These are phyloP conservation scores for Folsomia manolachei DNA, from an alignment of 2,888 invertebrate species.

Conservation along the genomic window DNA sequence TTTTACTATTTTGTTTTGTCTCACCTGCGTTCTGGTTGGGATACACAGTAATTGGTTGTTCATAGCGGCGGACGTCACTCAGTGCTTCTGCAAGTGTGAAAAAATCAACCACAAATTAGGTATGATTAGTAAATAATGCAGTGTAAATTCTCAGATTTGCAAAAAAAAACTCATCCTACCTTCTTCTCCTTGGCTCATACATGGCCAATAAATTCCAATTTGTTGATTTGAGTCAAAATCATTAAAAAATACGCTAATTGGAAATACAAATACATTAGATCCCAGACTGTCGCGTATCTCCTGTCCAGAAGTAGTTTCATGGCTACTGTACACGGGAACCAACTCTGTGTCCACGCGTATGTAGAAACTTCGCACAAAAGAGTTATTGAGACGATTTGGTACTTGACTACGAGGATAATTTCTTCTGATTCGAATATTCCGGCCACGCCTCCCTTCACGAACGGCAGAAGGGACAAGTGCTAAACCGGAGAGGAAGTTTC, in stretches of 20 bases:
- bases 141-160: slow-evolving; percentile 32
- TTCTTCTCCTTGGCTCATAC: slow-evolving; percentile 45
- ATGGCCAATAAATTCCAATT: slow-evolving; percentile 48
- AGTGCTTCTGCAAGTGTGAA: no score
- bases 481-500: slow-evolving; percentile 5
- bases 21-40: not conserved
- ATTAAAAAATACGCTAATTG: slow-evolving; percentile 46
- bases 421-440: slow-evolving; percentile 1
- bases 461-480: slow-evolving; percentile 2
- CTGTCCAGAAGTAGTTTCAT: slow-evolving; percentile 19
- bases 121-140: no score
- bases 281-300: slow-evolving; percentile 42
- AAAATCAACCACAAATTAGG: no score
- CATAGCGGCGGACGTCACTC: slow-evolving; percentile 8
- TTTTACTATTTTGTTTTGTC: not conserved
- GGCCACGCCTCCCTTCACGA: not conserved
- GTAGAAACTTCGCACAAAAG: slow-evolving; percentile 24
- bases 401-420: not conserved
- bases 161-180: no score
- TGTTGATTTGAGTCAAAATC: slow-evolving; percentile 37
- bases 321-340: slow-evolving; percentile 42
- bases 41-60: slow-evolving; percentile 24
- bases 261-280: slow-evolving; percentile 42
- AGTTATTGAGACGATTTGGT: not conserved
- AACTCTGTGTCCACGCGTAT: slow-evolving; percentile 44